Evolutionary conservation across 2,888 invertebrate genomes (phyloP).

Genomic region (Drosophila diplacantha): DNA sequence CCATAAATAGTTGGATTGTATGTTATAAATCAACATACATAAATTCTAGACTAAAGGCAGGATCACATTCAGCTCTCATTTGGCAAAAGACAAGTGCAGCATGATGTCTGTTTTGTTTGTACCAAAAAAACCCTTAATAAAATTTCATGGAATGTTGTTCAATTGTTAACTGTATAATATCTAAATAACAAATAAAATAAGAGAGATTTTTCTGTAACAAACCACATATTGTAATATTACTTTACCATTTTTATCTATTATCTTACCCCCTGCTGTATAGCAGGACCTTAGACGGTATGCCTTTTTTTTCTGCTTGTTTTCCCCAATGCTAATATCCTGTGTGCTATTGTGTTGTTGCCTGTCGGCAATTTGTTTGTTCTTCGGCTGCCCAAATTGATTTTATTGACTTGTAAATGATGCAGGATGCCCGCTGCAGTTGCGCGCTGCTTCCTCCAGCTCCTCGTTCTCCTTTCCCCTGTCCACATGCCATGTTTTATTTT

Average conservation of each 20-base stretch:
- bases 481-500: neutral
- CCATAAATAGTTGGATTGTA: too few relatives aligned
- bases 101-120: too few relatives aligned
- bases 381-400: conserved; percentile 62
- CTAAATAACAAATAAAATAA: neutral
- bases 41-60: too few relatives aligned
- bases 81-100: too few relatives aligned
- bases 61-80: too few relatives aligned
- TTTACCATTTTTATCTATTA: neutral
- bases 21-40: too few relatives aligned
- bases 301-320: neutral
- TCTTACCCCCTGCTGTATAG: neutral
- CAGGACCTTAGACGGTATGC: neutral
- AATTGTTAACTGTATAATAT: neutral
- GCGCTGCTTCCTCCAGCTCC: neutral
- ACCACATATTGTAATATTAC: neutral
- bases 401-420: conserved; percentile 71
- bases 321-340: conserved; percentile 58
- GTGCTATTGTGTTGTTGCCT: conserved; percentile 23
- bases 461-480: neutral
- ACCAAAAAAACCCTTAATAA: neutral
- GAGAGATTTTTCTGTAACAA: too few relatives aligned
- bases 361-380: conserved; percentile 57
- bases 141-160: neutral
- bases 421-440: conserved; percentile 16